Percentiles rank a stretch among this genome's conserved stretches.
Conservation (phyloP, 1,140 invertebrate species). For the Drosophila ogumai region DNA sequence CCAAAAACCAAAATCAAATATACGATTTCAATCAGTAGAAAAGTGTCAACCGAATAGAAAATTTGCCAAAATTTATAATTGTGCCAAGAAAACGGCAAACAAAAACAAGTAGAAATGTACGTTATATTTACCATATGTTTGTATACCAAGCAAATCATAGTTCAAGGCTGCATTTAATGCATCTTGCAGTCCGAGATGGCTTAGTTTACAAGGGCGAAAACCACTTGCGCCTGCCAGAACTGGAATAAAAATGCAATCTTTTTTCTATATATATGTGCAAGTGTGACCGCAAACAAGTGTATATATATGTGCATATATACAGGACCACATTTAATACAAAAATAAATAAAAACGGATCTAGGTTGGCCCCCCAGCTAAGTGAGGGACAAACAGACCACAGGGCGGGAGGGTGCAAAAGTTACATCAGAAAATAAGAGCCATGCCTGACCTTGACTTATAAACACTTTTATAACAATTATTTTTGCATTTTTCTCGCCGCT, state of each 20-base stretch:
- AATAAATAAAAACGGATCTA: conserved; percentile 51
- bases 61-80: conserved; percentile 47
- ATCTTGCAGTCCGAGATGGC: conserved; percentile 20
- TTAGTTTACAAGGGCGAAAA: conserved; percentile 39
- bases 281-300: conserved; percentile 40
- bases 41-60: conserved; percentile 39
- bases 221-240: conserved; percentile 33
- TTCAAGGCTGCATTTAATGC: conserved; percentile 57
- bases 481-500: conserved; percentile 33
- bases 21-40: conserved; percentile 40
- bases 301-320: conserved; percentile 18
- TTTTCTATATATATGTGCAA: neutral
- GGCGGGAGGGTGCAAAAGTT: conserved; percentile 10
- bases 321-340: conserved; percentile 48
- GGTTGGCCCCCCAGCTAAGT: conserved; percentile 31
- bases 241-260: conserved; percentile 44
- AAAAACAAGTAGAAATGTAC: conserved; percentile 5
- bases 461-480: conserved; percentile 62
- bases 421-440: conserved; percentile 41
- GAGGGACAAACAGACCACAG: neutral
- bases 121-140: conserved; percentile 13
- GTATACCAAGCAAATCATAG: conserved; percentile 31
- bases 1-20: conserved; percentile 36
- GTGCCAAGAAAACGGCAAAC: conserved; percentile 49
- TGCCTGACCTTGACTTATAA: conserved; percentile 61